These are phyloP conservation scores for Athene noctua DNA, from an alignment of 2,113 vertebrate species.

Conservation along the genomic window DNA sequence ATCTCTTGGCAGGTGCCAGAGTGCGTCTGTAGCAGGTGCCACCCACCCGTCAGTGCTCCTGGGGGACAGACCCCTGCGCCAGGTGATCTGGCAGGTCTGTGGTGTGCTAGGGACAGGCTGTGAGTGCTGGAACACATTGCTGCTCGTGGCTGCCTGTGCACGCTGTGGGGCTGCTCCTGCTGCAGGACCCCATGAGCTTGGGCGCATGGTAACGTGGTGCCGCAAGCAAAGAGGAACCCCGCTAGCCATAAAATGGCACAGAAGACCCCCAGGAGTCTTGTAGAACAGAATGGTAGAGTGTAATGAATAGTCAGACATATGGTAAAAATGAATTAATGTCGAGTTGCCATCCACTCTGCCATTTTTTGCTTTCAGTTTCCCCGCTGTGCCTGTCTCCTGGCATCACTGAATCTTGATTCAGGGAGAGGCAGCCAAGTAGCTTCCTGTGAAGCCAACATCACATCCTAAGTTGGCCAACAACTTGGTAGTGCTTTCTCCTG, in stretches of 20 bases:
- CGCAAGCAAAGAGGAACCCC: accelerated
- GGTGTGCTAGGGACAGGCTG: not conserved
- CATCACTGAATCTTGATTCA: conserved; percentile 68
- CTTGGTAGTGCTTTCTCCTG: conserved; percentile 34
- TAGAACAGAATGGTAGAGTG: conserved; percentile 61
- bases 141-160: not conserved
- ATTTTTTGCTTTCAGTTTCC: conserved; percentile 69
- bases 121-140: accelerated
- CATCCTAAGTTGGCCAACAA: conserved; percentile 63
- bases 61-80: not conserved
- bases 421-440: conserved; percentile 58
- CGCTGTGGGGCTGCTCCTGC: not conserved
- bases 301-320: conserved; percentile 71
- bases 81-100: not conserved
- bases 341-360: conserved; percentile 65
- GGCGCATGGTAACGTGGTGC: accelerated
- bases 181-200: not conserved
- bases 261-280: conserved; percentile 62
- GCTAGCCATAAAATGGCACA: conserved; percentile 31
- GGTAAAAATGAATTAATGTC: conserved; percentile 69
- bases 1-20: not conserved
- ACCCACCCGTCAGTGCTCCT: accelerated
- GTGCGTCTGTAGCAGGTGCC: not conserved
- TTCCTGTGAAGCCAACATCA: conserved; percentile 61
- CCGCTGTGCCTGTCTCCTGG: conserved; percentile 61